Percentiles rank a stretch among this genome's conserved stretches.
Conservation (phyloP, 2,888 invertebrate genomes). For the Drosophila mercatorum region DNA sequence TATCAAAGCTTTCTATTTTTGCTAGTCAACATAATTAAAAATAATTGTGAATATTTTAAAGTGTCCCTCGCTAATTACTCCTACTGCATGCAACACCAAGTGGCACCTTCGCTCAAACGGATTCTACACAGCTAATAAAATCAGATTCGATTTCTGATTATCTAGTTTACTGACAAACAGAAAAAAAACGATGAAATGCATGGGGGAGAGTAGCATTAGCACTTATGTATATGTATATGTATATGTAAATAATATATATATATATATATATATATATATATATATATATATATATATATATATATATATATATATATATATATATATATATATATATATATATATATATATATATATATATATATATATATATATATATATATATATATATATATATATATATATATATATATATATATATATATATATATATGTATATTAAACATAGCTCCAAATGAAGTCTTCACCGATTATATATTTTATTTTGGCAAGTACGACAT, state of each 20-base stretch:
- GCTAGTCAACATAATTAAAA: neutral
- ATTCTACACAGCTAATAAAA: neutral
- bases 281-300: conserved; percentile 12
- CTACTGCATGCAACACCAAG: neutral
- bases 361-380: neutral
- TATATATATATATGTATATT: conserved; percentile 13
- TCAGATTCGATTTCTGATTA: neutral
- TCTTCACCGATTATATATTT: conserved; percentile 55
- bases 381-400: neutral
- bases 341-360: neutral
- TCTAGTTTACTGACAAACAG: neutral
- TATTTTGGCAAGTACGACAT: conserved; percentile 10
- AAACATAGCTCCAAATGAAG: conserved; percentile 37
- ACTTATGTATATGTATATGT: neutral
- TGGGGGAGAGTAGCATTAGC: neutral
- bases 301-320: conserved; percentile 11
- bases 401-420: neutral
- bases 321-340: neutral
- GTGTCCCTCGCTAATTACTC: neutral
- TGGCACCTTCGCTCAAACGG: neutral
- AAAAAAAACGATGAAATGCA: neutral
- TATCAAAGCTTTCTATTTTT: neutral
- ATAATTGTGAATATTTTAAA: too few species aligned
- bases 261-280: conserved; percentile 9
- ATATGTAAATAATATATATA: neutral